A percentile compares a stretch with the other conserved stretches of the same genome.
These are phyloP conservation scores for Eremobia ochroleuca DNA, from an alignment of 2,888 invertebrate species.

Conservation along the genomic window DNA sequence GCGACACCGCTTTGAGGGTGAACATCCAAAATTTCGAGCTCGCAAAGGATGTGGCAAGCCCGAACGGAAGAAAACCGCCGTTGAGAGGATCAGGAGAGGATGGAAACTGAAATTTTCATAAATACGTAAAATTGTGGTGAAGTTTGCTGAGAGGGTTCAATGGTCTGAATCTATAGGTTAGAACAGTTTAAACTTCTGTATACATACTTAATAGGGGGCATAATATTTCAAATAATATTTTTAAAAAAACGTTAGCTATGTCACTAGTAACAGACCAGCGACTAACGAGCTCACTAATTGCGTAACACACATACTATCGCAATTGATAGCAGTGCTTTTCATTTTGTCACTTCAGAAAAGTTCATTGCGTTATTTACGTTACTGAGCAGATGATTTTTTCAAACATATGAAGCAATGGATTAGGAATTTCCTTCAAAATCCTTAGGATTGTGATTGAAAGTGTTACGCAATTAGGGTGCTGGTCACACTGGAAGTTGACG, in stretches of 20 bases:
- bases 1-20: conserved; percentile 70
- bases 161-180: neutral
- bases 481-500: neutral
- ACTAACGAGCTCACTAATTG: no score
- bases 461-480: neutral
- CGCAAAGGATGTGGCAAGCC: conserved; percentile 78
- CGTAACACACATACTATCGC: neutral
- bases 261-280: neutral
- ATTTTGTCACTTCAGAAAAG: neutral
- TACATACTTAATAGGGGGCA: neutral
- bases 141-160: conserved; percentile 20
- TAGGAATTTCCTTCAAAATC: no score
- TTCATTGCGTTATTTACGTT: neutral
- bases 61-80: conserved; percentile 67
- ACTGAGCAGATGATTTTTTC: neutral
- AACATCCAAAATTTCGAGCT: conserved; percentile 73
- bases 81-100: conserved; percentile 37
- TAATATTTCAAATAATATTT: no score
- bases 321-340: neutral
- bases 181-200: neutral
- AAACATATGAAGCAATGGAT: neutral
- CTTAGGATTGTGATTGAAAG: neutral
- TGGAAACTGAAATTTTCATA: conserved; percentile 51
- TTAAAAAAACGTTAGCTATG: neutral
- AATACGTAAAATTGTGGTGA: conserved; percentile 41